Base-by-base conservation (phyloP, 2,797 vertebrate species). In the Gobionotothen gibberifrons region DNA sequence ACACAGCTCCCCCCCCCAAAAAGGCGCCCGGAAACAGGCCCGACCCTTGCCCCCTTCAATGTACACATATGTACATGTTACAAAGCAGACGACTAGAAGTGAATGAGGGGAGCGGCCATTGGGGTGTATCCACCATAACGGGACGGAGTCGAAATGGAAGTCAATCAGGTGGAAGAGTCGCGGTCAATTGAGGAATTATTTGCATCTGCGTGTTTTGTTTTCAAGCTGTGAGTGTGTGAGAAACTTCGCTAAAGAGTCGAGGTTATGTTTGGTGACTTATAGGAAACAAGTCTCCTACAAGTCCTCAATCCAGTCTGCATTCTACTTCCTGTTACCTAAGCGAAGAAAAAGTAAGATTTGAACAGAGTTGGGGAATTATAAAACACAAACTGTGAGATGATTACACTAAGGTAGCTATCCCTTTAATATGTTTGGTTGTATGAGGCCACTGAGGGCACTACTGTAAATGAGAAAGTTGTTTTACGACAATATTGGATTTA, bases 1-100 rank as follows among this genome's bases (percentile, higher is more conserved):
- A 82, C 76, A 79, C 73, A 69, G 49, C 48, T 55, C 56, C 56
- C 72, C 58, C 72, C 58, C 42, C 19, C 48, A 21, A 21, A 74
- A 52, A 32, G 2, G 56, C 4, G 82, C 86, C 86, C 85, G 91
- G 91, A 92, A 90, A 86, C 68, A n/a, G 66, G 61, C 63, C 82
- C 61, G 78, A 88, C 87, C 90, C 81, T 72, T 87, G 73, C 55
- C 83, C 83, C 87, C 67, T 53, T 85, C 83, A 57, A 14, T 78
- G 78, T 77, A 76, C 79, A 85, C 78, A 79, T 74, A 82, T 81
- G 78, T 86, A 88, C 84, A 87, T 84, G 82, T 82, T 82, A 72
- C 32, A 7, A 81, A 65, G 70, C 74, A 43, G 70, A 77, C 69
- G 36, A 77, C 80, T 70, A 79, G 49, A 49, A 58, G 68, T 56